Percentiles rank a stretch among this genome's conserved stretches.
These are phyloP conservation scores for Sebastes trivittatus DNA, from an alignment of 2,797 vertebrate species.

Conservation along the genomic window DNA sequence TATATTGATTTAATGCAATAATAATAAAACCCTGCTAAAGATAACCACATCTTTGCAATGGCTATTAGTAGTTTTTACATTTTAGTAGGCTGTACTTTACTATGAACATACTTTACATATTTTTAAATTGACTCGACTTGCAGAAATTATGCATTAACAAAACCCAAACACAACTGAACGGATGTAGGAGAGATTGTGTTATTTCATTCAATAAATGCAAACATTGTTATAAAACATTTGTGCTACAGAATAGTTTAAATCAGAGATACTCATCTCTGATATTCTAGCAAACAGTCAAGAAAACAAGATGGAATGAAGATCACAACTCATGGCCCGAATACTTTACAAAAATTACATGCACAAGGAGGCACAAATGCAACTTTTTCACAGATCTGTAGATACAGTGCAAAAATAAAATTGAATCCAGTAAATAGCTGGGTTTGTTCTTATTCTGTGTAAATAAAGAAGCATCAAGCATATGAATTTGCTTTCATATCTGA, in stretches of 20 bases:
- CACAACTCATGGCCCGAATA: slow-evolving; percentile 25
- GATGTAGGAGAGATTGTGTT: slow-evolving; percentile 16
- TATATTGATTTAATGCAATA: neutral
- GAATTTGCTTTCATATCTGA: slow-evolving; percentile 43
- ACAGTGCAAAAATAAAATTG: slow-evolving; percentile 73
- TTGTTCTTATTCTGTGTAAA: slow-evolving; percentile 56
- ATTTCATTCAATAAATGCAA: slow-evolving; percentile 48
- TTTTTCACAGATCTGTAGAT: slow-evolving; percentile 74
- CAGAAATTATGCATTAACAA: neutral
- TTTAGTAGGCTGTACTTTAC: neutral
- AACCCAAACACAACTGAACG: neutral
- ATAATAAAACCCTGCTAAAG: neutral
- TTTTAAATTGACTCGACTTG: neutral
- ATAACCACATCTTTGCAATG: neutral
- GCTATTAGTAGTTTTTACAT: neutral
- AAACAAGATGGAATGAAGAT: slow-evolving; percentile 39
- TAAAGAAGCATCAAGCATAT: slow-evolving; percentile 58
- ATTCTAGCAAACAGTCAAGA: slow-evolving; percentile 30
- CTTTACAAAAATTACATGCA: slow-evolving; percentile 43
- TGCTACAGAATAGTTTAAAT: slow-evolving; percentile 45
- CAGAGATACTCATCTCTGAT: slow-evolving; percentile 38
- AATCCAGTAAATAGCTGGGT: slow-evolving; percentile 56
- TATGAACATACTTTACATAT: neutral
- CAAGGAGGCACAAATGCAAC: slow-evolving; percentile 50
- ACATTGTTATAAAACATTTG: slow-evolving; percentile 42